phyloP scores from a whole-genome alignment of 1,140 invertebrate species.

The Drosophila nigromelanica region DNA sequence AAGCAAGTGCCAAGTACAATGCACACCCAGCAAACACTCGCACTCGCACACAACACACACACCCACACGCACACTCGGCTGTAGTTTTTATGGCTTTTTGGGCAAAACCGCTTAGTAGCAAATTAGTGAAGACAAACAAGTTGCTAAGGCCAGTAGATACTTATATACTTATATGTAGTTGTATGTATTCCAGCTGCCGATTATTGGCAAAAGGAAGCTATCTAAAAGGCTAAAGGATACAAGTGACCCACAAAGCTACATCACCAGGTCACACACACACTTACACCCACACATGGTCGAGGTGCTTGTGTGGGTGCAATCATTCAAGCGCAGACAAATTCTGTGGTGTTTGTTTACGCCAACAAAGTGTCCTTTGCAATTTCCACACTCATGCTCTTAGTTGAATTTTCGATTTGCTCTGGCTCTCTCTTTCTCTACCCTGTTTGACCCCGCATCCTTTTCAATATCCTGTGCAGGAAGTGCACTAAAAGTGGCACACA shows the following conservation, averaged over 20 bases:
- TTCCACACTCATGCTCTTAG: constrained; percentile 30
- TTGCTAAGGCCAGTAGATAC: not conserved
- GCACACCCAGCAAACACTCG: constrained; percentile 3
- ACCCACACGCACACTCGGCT: not conserved
- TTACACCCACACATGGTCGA: not conserved
- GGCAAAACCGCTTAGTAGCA: constrained; percentile 42
- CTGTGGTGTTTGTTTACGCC: constrained; percentile 63
- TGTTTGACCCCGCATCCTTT: constrained; percentile 3
- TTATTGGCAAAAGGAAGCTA: constrained; percentile 36
- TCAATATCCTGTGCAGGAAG: constrained; percentile 24
- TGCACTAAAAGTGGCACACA: constrained; percentile 6
- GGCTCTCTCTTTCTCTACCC: constrained; percentile 2
- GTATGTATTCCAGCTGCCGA: constrained; percentile 9
- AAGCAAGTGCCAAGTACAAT: constrained; percentile 25
- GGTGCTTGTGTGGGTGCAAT: constrained; percentile 43
- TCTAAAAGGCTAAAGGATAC: constrained; percentile 20
- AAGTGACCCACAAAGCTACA: constrained; percentile 17
- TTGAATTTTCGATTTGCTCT: constrained; percentile 24
- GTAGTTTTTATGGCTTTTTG: constrained; percentile 13
- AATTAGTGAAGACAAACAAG: constrained; percentile 40
- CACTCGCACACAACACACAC: constrained; percentile 16
- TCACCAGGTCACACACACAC: not conserved
- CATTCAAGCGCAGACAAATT: constrained; percentile 70
- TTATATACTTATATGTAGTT: no score
- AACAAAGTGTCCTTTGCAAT: constrained; percentile 66